Conservation (phyloP, 2,888 invertebrate species). For the Parascotia fuliginaria region DNA sequence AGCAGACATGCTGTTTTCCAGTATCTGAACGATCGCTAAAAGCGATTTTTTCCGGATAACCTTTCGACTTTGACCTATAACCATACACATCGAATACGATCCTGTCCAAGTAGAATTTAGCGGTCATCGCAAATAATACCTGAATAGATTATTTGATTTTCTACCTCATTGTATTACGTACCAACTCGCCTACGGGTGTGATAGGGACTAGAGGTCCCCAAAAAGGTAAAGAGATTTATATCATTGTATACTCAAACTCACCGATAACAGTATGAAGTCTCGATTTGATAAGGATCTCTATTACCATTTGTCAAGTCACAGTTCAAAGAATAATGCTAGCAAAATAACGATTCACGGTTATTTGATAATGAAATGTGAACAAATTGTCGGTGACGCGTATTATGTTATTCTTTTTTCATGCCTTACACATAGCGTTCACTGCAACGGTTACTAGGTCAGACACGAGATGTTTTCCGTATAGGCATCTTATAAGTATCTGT, state of each 20-base stretch:
- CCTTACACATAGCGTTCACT: no score
- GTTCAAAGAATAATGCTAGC: not conserved
- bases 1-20: not conserved
- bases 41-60: no score
- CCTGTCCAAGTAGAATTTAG: not conserved
- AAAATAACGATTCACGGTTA: not conserved
- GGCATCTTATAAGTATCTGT: no score
- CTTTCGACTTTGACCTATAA: no score
- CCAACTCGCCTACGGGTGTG: not conserved
- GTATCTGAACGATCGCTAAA: no score
- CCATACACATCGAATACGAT: no score
- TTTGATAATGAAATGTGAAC: no score
- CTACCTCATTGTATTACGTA: not conserved
- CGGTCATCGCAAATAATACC: not conserved
- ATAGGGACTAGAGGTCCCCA: conserved; percentile 4
- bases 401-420: no score
- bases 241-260: conserved; percentile 5
- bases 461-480: no score
- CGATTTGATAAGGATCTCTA: conserved; percentile 8
- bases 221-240: conserved; percentile 12
- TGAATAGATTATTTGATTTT: not conserved
- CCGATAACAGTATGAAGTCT: conserved; percentile 5
- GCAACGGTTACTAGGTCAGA: no score
- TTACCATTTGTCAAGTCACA: conserved; percentile 10
- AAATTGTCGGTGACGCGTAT: no score